These are phyloP conservation scores for Atlantisia rogersi DNA, from an alignment of 2,113 vertebrate genomes.

Conservation along the genomic window DNA sequence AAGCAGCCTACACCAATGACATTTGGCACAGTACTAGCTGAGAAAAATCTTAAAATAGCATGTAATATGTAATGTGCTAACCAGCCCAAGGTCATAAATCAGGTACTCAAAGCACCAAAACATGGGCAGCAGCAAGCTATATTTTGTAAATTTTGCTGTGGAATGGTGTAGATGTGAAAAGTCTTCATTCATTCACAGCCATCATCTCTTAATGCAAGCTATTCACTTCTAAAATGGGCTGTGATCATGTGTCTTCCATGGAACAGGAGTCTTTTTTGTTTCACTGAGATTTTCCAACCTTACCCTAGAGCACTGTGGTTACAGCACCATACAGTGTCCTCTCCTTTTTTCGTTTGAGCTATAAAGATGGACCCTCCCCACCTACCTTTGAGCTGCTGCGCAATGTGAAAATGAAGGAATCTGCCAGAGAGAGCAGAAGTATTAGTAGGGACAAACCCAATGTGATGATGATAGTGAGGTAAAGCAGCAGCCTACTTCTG, in stretches of 20 bases:
- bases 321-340: neutral
- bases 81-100: slow-evolving; percentile 14
- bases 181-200: neutral
- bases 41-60: neutral
- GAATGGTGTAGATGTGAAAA: neutral
- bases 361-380: neutral
- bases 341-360: neutral
- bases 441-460: neutral
- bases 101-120: neutral
- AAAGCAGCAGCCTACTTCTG: neutral
- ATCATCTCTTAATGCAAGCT: neutral
- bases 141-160: neutral
- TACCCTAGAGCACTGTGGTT: neutral
- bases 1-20: neutral
- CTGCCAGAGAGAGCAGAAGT: neutral
- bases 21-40: neutral
- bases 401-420: neutral
- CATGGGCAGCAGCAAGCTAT: neutral
- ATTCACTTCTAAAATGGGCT: neutral
- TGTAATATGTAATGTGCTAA: neutral
- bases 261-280: neutral
- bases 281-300: neutral
- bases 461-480: neutral
- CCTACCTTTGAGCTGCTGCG: neutral
- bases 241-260: neutral